Percentiles rank a stretch among this genome's conserved stretches.
Conservation (phyloP, 2,113 vertebrate genomes). For the Heptranchias perlo region DNA sequence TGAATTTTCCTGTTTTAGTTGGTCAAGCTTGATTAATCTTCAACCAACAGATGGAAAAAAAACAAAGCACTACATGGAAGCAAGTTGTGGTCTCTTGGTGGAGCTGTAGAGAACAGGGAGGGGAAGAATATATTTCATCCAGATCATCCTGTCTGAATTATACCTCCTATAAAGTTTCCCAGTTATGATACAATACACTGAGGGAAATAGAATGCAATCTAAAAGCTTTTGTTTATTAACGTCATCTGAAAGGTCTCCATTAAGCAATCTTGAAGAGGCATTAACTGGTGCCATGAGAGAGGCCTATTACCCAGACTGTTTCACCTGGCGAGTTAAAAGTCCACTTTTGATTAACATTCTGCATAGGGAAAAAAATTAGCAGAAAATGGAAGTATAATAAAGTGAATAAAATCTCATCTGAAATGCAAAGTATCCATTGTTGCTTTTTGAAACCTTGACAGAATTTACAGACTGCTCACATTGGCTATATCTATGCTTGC, state of each 20-base stretch:
- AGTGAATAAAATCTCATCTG: background rate
- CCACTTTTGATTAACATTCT: background rate
- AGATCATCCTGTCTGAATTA: background rate
- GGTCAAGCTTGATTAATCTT: background rate
- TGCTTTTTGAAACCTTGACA: conserved; percentile 21
- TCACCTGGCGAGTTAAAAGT: background rate
- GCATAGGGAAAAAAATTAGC: background rate
- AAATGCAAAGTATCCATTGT: background rate
- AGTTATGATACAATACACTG: background rate
- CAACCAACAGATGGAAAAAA: background rate
- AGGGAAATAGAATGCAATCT: background rate
- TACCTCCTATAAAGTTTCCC: background rate
- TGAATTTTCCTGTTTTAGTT: background rate
- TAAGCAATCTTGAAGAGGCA: background rate
- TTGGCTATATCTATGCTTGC: background rate
- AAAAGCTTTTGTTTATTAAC: background rate
- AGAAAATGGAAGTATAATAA: background rate
- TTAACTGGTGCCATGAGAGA: background rate
- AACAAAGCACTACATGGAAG: background rate
- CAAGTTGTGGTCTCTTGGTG: background rate
- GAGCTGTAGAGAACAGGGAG: background rate
- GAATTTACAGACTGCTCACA: background rate
- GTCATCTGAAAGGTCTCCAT: background rate
- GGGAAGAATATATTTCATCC: conserved; percentile 22
- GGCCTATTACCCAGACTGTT: background rate